Evolutionary conservation across 2,797 vertebrate species (phyloP).

Genomic region (Catharus ustulatus): DNA sequence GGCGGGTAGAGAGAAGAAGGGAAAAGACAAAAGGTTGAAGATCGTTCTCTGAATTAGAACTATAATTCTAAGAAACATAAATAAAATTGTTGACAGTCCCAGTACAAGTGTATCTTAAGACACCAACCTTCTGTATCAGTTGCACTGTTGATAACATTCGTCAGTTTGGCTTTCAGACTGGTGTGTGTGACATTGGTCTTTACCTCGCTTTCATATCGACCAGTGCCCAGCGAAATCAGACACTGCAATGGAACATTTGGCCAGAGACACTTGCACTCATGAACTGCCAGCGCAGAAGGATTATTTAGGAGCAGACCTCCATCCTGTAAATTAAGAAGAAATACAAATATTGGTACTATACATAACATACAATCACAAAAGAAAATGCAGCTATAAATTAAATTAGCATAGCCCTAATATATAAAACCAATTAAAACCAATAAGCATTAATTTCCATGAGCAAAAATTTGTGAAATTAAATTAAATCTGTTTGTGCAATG

Average conservation of each 20-base stretch:
- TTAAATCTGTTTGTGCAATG: neutral
- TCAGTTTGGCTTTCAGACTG: constrained; percentile 92
- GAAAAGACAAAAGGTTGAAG: neutral
- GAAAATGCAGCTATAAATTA: neutral
- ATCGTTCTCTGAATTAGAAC: neutral
- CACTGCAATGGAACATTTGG: constrained; percentile 89
- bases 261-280: constrained; percentile 95
- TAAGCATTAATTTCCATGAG: neutral
- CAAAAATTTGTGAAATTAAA: neutral
- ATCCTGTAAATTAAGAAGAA: constrained; percentile 79
- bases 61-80: neutral
- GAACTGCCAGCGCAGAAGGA: constrained; percentile 91
- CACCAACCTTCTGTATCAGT: constrained; percentile 94
- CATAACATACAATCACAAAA: neutral
- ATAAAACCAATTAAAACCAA: neutral
- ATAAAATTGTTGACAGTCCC: neutral
- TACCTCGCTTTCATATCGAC: constrained; percentile 83
- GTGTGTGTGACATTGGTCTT: constrained; percentile 84
- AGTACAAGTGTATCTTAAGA: neutral
- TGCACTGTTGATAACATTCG: constrained; percentile 94
- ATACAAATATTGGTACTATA: neutral
- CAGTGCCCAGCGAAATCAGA: constrained; percentile 92
- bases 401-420: neutral
- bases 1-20: neutral
- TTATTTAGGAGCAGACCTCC: constrained; percentile 96